Percentiles rank a stretch among this genome's conserved stretches.
Conservation (phyloP, 2,797 vertebrate genomes). For the Euthynnus affinis region DNA sequence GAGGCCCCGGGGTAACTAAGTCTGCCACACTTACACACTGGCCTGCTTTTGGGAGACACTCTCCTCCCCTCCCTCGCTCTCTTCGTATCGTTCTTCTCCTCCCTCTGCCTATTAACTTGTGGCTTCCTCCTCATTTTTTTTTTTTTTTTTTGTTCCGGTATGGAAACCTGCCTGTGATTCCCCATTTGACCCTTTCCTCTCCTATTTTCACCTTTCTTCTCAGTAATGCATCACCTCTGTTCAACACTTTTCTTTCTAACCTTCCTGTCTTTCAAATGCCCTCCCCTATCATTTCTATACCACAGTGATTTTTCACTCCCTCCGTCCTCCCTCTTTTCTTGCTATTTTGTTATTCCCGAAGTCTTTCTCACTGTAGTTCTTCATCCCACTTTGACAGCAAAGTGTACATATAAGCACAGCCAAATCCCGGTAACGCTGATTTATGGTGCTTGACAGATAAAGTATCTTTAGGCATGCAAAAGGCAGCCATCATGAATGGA, state of each 20-base stretch:
- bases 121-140: conserved; percentile 35
- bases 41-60: conserved; percentile 74
- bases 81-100: conserved; percentile 21
- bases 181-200: conserved; percentile 13
- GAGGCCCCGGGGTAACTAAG: conserved; percentile 73
- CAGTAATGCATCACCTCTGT: conserved; percentile 15
- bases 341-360: conserved; percentile 57
- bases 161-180: conserved; percentile 36
- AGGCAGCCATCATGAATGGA: conserved; percentile 52
- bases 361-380: conserved; percentile 43
- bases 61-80: conserved; percentile 26
- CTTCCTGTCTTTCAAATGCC: conserved; percentile 33
- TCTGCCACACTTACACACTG: conserved; percentile 82
- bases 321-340: not conserved
- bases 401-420: conserved; percentile 68
- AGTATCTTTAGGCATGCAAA: conserved; percentile 53
- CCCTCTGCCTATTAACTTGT: conserved; percentile 56
- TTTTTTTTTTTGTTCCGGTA: conserved; percentile 23
- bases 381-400: conserved; percentile 64
- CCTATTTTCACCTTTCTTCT: conserved; percentile 35
- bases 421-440: conserved; percentile 53
- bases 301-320: conserved; percentile 24
- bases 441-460: conserved; percentile 67
- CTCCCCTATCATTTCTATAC: conserved; percentile 23
- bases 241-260: conserved; percentile 34